These are phyloP conservation scores for Umimayanthus chanpuru DNA, from an alignment of 92 coral and sea anemone genomes.

Conservation along the genomic window DNA sequence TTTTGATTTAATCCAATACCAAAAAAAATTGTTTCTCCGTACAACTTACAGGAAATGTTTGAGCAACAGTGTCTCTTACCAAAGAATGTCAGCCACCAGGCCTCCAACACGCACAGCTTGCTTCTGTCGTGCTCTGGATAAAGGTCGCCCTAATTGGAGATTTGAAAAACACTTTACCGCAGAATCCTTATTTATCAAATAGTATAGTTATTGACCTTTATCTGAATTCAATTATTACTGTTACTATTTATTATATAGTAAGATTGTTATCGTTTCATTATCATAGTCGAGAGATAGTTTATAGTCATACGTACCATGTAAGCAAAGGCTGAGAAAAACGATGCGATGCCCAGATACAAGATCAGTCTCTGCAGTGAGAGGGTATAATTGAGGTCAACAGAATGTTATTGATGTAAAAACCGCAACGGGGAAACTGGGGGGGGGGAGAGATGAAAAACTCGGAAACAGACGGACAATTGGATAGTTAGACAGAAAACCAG, in stretches of 20 bases:
- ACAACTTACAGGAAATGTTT: too few species aligned
- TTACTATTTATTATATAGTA: not conserved
- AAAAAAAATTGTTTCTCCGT: too few species aligned
- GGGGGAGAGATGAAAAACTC: too few species aligned
- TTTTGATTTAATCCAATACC: too few species aligned
- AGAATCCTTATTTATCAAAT: not conserved
- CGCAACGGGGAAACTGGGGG: too few species aligned
- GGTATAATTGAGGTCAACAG: too few species aligned
- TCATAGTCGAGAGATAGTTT: not conserved
- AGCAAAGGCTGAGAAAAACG: not conserved
- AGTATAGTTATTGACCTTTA: too few species aligned
- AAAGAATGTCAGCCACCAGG: constrained; percentile 48
- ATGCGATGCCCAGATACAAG: constrained; percentile 11
- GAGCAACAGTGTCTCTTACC: constrained; percentile 23
- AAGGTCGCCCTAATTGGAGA: not conserved
- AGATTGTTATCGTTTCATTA: not conserved
- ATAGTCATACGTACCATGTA: constrained; percentile 3
- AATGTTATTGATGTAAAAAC: too few species aligned
- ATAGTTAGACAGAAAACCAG: too few species aligned
- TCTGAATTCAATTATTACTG: too few species aligned
- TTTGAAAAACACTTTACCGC: not conserved
- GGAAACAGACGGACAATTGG: too few species aligned
- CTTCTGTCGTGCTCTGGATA: constrained; percentile 25
- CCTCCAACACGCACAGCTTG: constrained; percentile 50
- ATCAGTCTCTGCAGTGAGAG: not conserved